These are phyloP conservation scores for Phalacrocorax pelagicus DNA, from an alignment of 2,113 vertebrate genomes.

Conservation along the genomic window DNA sequence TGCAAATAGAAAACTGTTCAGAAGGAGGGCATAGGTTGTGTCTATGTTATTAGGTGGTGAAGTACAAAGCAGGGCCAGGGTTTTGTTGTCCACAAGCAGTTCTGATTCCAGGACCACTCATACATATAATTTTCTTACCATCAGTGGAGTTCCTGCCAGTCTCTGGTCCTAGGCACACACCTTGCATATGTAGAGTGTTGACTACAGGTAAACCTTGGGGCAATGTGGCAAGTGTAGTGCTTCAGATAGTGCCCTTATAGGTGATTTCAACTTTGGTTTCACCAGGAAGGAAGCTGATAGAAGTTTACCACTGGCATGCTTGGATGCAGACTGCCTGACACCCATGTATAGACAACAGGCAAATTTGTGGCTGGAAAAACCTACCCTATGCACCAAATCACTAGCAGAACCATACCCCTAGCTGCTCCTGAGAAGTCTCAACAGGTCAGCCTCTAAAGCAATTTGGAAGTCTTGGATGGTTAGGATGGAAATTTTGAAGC, in stretches of 20 bases:
- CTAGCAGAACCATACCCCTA: too few species aligned
- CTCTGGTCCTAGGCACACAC: not conserved
- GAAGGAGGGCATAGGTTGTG: not conserved
- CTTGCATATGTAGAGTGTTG: not conserved
- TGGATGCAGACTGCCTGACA: not conserved
- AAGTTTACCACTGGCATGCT: not conserved
- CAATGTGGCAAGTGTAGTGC: not conserved
- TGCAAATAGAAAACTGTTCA: not conserved
- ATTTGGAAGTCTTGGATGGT: not conserved
- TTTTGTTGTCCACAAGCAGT: not conserved
- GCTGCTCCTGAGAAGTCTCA: not conserved
- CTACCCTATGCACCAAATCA: fast-evolving
- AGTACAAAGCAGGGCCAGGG: not conserved
- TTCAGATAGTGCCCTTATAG: not conserved
- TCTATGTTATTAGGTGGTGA: not conserved
- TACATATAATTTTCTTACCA: not conserved
- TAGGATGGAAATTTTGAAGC: not conserved
- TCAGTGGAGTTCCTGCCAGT: not conserved
- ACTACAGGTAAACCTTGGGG: not conserved
- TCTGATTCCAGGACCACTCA: not conserved
- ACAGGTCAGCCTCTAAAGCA: not conserved
- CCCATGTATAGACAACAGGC: not conserved
- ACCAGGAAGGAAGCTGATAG: not conserved
- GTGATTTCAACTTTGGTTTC: not conserved
- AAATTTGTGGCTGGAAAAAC: too few species aligned